Percentiles rank a stretch among this genome's conserved stretches.
Evolutionary conservation across 2,113 vertebrate species (phyloP).

Genomic region (Cinclus cinclus): DNA sequence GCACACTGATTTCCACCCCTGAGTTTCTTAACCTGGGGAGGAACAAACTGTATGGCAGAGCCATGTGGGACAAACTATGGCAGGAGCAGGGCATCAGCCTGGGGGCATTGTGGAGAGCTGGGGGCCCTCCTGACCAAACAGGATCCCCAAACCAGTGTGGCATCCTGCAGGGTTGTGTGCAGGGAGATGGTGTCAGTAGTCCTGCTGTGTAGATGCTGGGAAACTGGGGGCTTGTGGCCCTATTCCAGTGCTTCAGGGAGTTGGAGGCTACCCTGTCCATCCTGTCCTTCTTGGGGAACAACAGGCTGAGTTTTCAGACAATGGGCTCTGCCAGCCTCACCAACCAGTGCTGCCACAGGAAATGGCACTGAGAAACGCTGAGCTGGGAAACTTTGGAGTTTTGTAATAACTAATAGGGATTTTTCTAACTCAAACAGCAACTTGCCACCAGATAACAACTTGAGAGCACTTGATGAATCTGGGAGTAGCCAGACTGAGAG

Average conservation of each 20-base stretch:
- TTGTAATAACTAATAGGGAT: constrained; percentile 69
- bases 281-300: background rate
- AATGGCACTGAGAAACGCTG: constrained; percentile 58
- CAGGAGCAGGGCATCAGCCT: background rate
- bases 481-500: constrained; percentile 26
- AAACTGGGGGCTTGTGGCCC: accelerated
- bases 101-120: accelerated
- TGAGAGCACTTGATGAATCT: background rate
- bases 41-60: background rate
- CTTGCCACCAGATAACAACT: constrained; percentile 53
- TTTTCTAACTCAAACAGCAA: constrained; percentile 66
- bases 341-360: background rate
- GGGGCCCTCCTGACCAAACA: background rate
- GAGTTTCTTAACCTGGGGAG: background rate
- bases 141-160: accelerated
- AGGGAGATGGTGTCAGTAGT: background rate
- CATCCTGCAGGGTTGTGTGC: accelerated
- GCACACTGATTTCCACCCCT: background rate
- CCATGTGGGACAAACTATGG: background rate
- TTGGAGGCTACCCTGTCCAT: background rate
- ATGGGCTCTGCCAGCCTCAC: background rate
- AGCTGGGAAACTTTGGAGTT: constrained; percentile 73
- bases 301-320: background rate
- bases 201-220: accelerated
- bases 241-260: accelerated